Evolutionary conservation across 2,113 vertebrate genomes (phyloP).

Genomic region (Sisor rabdophorus): DNA sequence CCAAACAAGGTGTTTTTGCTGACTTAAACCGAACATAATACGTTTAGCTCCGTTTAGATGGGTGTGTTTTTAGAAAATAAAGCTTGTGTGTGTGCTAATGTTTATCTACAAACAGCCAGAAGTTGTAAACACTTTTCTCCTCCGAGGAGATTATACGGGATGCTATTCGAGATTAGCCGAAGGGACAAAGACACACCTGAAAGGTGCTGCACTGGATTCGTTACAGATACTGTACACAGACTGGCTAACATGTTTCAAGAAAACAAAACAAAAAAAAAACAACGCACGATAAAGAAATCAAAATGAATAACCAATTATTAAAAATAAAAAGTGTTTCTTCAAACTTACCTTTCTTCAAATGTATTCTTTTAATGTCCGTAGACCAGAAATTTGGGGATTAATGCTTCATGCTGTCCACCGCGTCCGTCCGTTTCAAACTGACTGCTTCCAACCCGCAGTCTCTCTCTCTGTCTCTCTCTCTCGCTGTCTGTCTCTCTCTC

Average conservation of each 20-base stretch:
- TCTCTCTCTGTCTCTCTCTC: too few relatives aligned
- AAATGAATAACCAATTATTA: too few relatives aligned
- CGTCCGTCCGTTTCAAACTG: neutral
- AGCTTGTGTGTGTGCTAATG: neutral
- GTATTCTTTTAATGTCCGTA: conserved; percentile 14
- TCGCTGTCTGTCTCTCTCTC: neutral
- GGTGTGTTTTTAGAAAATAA: too few relatives aligned
- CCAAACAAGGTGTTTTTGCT: neutral
- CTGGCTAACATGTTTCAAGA: too few relatives aligned
- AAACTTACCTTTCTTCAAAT: conserved; percentile 11
- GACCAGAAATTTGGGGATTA: neutral
- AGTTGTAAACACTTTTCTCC: neutral
- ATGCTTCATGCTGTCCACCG: conserved; percentile 15
- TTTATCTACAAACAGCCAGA: neutral
- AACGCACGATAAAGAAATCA: too few relatives aligned
- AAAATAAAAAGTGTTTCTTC: neutral
- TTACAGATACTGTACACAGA: neutral
- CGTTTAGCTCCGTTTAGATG: neutral
- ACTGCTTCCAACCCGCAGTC: neutral
- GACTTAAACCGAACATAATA: neutral
- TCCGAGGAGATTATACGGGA: too few relatives aligned
- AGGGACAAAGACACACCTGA: conserved; percentile 18
- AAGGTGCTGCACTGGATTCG: neutral
- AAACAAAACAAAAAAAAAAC: too few relatives aligned
- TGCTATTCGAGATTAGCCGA: neutral